Evolutionary conservation across 2,888 invertebrate genomes (phyloP), one percentile per base, ranked within the genome.

Genomic region (Odiellus spinosus): DNA sequence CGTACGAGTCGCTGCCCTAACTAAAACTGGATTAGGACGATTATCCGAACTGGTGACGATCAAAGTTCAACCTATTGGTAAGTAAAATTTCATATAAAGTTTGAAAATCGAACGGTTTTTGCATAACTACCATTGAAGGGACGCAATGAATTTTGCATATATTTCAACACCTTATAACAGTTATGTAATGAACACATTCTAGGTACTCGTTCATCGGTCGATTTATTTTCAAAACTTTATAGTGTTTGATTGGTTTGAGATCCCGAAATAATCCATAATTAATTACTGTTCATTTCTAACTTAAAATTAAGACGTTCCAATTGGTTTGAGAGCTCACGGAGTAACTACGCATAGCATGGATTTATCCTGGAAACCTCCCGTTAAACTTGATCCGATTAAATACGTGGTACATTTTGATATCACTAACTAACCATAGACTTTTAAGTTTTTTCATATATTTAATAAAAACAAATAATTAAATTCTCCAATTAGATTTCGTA

Each of bases 291-390:
- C n/a, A n/a, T n/a, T n/a, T n/a, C n/a, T n/a, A n/a, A n/a, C n/a
- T n/a, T n/a, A n/a, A n/a, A n/a, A n/a, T 8, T 19, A 36, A 53
- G 90, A 91, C 72, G 90, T 91, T 56, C 90, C 90, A 53, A 71
- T 87, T 59, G 78, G 85, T 60, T 71, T 91, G 45, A 75, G 86
- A 59, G 88, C 88, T 26, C 83, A 84, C 61, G 85, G 86, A 60
- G 83, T 88, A 11, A 87, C 86, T 55, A 91, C 90, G 1, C 90
- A 91, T 63, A 86, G 86, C 43, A 88, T 90, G 86, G 84, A 82
- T 0, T 69, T 91, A 14, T 82, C 83, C 40, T 91, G 90, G 88
- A 78, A 84, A 18, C 81, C 84, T 12, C 90, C 90, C 4, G 82
- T 86, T 63, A 76, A 82, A 62, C 73, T 90, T 59, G 88, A 86